A percentile compares a stretch with the other conserved stretches of the same genome.
These are phyloP conservation scores for Balearica regulorum DNA, from an alignment of 2,797 vertebrate genomes.

Conservation along the genomic window DNA sequence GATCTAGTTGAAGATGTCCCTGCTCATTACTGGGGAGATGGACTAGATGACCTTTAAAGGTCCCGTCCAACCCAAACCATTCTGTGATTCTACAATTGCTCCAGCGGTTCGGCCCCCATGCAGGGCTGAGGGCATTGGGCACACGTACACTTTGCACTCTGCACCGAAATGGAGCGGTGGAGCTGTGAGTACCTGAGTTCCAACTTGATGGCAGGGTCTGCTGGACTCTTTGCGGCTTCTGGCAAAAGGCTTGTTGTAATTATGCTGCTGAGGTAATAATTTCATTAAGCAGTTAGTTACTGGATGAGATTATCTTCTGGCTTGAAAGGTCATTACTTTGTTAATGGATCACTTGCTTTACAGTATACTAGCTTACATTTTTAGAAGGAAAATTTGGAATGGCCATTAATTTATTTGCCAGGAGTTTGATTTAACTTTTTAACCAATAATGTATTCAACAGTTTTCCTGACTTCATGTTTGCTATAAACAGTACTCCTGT, in stretches of 20 bases:
- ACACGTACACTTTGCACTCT: accelerated
- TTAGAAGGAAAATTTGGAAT: not conserved
- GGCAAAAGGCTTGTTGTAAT: not conserved
- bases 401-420: not conserved
- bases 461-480: slow-evolving; percentile 9
- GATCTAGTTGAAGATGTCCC: no score
- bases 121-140: not conserved
- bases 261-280: not conserved
- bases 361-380: not conserved
- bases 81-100: not conserved
- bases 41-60: no score
- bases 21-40: no score
- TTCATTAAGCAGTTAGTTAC: not conserved
- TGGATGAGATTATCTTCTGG: not conserved
- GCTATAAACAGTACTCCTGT: not conserved
- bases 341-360: not conserved
- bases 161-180: not conserved
- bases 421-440: not conserved
- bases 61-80: no score
- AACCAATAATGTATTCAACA: not conserved
- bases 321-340: not conserved
- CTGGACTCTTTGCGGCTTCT: not conserved
- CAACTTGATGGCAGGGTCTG: not conserved
- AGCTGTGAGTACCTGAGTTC: not conserved
- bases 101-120: accelerated